These are phyloP conservation scores for Dicaeum eximium DNA, from an alignment of 2,113 vertebrate genomes.

Conservation along the genomic window DNA sequence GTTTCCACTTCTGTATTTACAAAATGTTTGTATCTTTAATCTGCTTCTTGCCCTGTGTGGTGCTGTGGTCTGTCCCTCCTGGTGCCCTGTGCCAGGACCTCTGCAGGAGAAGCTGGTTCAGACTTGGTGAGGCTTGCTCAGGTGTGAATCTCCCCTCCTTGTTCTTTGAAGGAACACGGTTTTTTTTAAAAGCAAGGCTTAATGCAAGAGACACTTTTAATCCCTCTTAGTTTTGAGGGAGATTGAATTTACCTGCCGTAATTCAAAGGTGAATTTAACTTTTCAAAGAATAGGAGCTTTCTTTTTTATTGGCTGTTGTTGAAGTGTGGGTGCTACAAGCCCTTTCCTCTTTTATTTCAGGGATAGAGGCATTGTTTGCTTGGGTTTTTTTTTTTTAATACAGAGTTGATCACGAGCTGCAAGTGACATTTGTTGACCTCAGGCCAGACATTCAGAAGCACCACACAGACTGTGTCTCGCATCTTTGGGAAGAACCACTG, in stretches of 20 bases:
- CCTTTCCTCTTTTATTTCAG: neutral
- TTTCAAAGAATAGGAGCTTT: neutral
- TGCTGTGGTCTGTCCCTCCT: fast-evolving
- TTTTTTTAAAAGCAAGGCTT: neutral
- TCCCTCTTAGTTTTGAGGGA: neutral
- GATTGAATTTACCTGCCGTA: neutral
- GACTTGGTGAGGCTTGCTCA: neutral
- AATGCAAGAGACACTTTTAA: neutral
- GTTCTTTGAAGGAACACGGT: neutral
- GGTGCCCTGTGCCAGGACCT: neutral
- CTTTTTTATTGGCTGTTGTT: neutral
- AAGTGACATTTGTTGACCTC: neutral
- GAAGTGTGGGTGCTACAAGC: neutral
- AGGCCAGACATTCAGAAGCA: neutral
- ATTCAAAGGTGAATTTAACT: neutral
- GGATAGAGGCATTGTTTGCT: neutral
- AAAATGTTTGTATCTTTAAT: neutral
- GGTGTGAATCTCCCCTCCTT: neutral
- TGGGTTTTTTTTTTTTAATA: neutral
- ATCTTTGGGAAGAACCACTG: neutral
- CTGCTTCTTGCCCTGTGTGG: neutral
- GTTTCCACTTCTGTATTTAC: neutral
- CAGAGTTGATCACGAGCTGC: neutral
- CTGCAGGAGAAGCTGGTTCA: neutral
- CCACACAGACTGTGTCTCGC: fast-evolving